Percentiles rank a stretch among this genome's conserved stretches.
phyloP scores from a whole-genome alignment of 2,888 invertebrate species.

The Cataglyphis rosenhaueri region DNA sequence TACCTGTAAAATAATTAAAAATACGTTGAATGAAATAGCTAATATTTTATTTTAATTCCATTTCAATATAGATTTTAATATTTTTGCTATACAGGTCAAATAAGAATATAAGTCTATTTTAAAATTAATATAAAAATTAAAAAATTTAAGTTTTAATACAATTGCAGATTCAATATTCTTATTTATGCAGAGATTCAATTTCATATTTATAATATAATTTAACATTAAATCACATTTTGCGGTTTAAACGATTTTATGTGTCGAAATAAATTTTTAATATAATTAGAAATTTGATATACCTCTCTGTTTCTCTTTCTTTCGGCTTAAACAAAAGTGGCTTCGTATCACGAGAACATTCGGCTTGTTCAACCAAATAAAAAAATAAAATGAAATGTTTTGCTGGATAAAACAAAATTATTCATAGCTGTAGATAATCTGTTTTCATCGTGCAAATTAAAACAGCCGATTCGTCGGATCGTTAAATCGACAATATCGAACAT shows the following conservation, averaged over 20 bases:
- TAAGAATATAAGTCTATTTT: not conserved
- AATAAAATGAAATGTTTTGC: conserved; percentile 43
- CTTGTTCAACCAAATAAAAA: conserved; percentile 31
- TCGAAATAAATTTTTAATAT: conserved; percentile 30
- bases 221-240: not conserved
- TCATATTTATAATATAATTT: not conserved
- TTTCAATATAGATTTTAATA: not conserved
- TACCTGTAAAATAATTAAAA: not conserved
- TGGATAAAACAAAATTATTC: conserved; percentile 70
- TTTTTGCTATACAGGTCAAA: not conserved
- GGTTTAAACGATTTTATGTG: not conserved
- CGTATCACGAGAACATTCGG: conserved; percentile 9
- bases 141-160: not conserved
- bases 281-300: conserved; percentile 31
- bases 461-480: conserved; percentile 70
- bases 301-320: too few species aligned
- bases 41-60: not conserved
- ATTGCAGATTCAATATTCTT: not conserved
- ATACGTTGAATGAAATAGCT: not conserved
- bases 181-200: not conserved
- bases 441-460: conserved; percentile 77
- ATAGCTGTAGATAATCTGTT: conserved; percentile 71
- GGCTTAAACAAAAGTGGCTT: conserved; percentile 40
- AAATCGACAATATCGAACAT: conserved; percentile 74
- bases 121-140: not conserved